phyloP scores from a whole-genome alignment of 2,797 vertebrate genomes.

The Alcedo atthis region DNA sequence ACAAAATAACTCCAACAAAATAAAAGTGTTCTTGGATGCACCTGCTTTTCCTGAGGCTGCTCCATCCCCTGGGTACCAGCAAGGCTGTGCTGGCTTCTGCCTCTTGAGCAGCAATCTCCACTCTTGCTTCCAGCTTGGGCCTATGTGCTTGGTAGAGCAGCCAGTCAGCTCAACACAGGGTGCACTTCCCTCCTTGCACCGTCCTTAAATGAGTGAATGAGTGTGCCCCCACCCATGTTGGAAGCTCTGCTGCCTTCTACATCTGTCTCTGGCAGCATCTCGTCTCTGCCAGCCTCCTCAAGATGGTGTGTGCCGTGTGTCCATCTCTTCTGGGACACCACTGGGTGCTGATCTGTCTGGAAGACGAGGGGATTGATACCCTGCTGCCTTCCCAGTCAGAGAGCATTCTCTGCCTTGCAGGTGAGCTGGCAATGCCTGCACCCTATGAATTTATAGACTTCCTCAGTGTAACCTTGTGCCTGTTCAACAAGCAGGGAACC shows the following conservation, averaged over 20 bases:
- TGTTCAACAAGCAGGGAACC: neutral
- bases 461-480: neutral
- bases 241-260: neutral
- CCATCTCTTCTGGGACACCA: neutral
- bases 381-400: rapidly evolving
- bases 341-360: neutral
- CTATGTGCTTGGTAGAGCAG: neutral
- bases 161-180: neutral
- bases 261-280: neutral
- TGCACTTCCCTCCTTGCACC: neutral
- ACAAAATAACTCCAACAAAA: neutral
- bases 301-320: neutral
- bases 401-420: neutral
- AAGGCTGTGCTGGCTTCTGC: neutral
- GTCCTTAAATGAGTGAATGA: neutral
- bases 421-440: neutral
- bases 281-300: neutral
- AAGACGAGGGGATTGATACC: neutral
- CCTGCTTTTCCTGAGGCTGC: neutral
- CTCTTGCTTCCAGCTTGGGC: neutral
- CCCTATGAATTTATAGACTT: neutral
- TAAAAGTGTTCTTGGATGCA: neutral
- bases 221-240: neutral
- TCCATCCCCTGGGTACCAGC: neutral
- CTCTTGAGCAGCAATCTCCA: neutral